Base-by-base conservation (phyloP, 1,140 invertebrate species). In the Drosophila lowei region DNA sequence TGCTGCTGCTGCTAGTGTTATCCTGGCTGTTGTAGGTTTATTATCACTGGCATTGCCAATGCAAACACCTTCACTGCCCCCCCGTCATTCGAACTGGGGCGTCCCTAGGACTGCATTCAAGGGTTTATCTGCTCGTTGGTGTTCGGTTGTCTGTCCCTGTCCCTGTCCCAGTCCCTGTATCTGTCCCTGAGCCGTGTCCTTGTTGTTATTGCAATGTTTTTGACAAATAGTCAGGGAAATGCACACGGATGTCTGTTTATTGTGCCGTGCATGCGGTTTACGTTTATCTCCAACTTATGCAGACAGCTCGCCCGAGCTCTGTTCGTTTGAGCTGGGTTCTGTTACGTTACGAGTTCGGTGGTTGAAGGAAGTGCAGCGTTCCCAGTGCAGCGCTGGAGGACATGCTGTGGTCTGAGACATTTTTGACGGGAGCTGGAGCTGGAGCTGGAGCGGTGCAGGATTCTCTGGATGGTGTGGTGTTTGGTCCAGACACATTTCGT, bases 161-260 rank as follows among this genome's bases (percentile, higher is more conserved):
- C 54, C 47, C 34, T 44, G 43, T 49, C 48, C 34, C 46, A 16
- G 15, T 1, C 34, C 18, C 3, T 15, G 18, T 55, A 13, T 15
- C 48, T 16, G 48, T 21, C 46, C 38, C 43, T 57, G 46, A 48
- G 38, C 56, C 68, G 13, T 42, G 70, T 56, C 46, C 60, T 55
- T 65, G 81, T 85, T 85, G 81, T 77, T 86, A 85, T 85, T 77
- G 83, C 81, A 88, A 78, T 88, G 83, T 88, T 88, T 88, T 88
- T 88, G 83, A 88, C 83, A 88, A 88, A 88, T 88, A 88, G 83
- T 88, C 75, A 88, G 78, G 83, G 83, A 88, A 88, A 88, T 88
- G 83, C 83, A 88, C 83, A 88, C 83, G 83, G 83, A 88, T 88
- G 83, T 85, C 83, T 88, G 83, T 88, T 88, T 88, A 88, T 88